These are phyloP conservation scores for Lottia gigantea DNA, from an alignment of 2,888 invertebrate genomes.

Conservation along the genomic window DNA sequence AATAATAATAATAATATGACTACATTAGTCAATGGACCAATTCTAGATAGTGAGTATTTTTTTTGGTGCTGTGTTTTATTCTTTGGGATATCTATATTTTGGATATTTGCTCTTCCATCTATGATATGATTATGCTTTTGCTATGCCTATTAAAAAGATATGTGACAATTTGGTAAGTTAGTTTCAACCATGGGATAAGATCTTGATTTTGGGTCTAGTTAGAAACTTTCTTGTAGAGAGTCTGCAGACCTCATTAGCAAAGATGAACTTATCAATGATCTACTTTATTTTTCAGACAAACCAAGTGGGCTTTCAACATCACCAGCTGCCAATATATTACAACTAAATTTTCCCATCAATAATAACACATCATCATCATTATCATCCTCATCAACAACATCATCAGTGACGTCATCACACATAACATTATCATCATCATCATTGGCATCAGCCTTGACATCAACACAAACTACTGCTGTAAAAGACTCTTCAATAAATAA, in stretches of 20 bases:
- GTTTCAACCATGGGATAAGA: background rate
- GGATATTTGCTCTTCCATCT: no score
- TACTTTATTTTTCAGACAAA: conserved; percentile 48
- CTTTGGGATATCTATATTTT: no score
- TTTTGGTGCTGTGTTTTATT: no score
- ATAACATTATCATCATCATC: conserved; percentile 33
- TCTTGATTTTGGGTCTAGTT: background rate
- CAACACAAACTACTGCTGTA: conserved; percentile 26
- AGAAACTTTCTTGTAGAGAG: no score
- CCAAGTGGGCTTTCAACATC: conserved; percentile 61
- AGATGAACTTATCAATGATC: no score
- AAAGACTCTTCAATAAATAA: conserved; percentile 14
- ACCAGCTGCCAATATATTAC: conserved; percentile 62
- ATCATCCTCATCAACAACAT: conserved; percentile 26
- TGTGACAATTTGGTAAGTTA: background rate
- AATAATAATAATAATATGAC: conserved; percentile 21
- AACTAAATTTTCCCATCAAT: conserved; percentile 62
- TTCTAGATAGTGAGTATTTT: background rate
- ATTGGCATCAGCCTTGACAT: conserved; percentile 29
- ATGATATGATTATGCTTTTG: conserved; percentile 12
- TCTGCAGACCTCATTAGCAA: no score
- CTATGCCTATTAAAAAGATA: background rate
- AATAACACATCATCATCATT: conserved; percentile 25
- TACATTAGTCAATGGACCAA: conserved; percentile 5
- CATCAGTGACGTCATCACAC: conserved; percentile 26